Evolutionary conservation across 2,888 invertebrate species (phyloP).

Genomic region (Steromphala cineraria): DNA sequence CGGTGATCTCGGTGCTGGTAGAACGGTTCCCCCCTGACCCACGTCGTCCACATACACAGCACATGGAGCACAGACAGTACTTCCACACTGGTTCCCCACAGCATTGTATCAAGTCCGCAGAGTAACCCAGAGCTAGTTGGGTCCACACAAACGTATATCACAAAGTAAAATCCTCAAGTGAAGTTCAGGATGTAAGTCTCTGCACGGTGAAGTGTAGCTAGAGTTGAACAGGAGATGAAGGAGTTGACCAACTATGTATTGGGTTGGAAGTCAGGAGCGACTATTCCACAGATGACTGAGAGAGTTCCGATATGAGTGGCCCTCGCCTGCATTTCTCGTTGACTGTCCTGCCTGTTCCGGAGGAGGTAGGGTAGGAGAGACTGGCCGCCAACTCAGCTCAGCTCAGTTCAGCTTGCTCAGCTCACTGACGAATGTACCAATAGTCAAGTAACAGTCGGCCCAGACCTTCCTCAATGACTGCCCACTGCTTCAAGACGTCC

Average conservation of each 20-base stretch:
- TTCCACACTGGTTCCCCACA: conserved; percentile 21
- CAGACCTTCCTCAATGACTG: background rate
- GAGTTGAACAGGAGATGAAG: too few species aligned
- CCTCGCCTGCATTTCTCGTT: background rate
- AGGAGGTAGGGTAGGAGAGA: background rate
- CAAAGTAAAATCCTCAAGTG: too few species aligned
- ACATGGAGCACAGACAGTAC: conserved; percentile 31
- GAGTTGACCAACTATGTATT: background rate
- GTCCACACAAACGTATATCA: too few species aligned
- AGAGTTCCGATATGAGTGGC: background rate
- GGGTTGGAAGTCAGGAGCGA: background rate
- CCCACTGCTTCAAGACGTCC: conserved; percentile 3
- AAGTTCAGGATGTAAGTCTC: too few species aligned
- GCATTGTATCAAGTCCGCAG: conserved; percentile 13
- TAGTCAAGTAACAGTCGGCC: background rate
- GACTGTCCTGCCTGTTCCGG: background rate
- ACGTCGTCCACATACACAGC: conserved; percentile 28
- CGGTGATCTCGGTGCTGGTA: conserved; percentile 63
- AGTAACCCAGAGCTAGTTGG: too few species aligned
- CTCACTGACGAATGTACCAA: too few species aligned
- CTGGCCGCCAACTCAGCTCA: too few species aligned
- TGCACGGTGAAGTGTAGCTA: too few species aligned
- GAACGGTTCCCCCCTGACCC: conserved; percentile 54
- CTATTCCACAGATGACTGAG: background rate
- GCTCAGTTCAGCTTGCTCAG: too few species aligned